Evolutionary conservation across 2,113 vertebrate species (phyloP).

Genomic region (Perognathus longimembris): DNA sequence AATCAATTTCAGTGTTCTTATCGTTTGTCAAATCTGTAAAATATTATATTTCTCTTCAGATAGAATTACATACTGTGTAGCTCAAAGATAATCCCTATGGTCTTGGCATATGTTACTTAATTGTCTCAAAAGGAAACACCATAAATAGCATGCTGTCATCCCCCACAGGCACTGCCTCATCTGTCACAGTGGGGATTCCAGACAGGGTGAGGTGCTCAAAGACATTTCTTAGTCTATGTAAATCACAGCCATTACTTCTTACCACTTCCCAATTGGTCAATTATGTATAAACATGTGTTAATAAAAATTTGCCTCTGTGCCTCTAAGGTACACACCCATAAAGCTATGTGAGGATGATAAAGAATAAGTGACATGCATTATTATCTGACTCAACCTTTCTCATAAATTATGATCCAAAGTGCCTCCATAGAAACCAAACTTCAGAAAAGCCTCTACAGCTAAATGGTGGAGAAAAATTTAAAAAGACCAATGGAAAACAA

Average conservation of each 20-base stretch:
- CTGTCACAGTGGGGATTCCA: conserved; percentile 91
- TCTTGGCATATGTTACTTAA: conserved; percentile 94
- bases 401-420: conserved; percentile 87
- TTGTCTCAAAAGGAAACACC: conserved; percentile 92
- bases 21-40: conserved; percentile 91
- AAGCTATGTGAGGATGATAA: conserved; percentile 85
- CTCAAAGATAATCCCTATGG: conserved; percentile 92
- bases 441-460: conserved; percentile 56
- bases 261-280: conserved; percentile 89
- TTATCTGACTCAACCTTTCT: conserved; percentile 83
- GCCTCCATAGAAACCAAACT: conserved; percentile 64
- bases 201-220: conserved; percentile 91
- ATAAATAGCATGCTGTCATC: conserved; percentile 92
- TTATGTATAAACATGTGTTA: conserved; percentile 90
- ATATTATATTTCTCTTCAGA: conserved; percentile 90
- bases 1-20: conserved; percentile 85
- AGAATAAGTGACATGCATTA: conserved; percentile 82
- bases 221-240: conserved; percentile 90
- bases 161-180: conserved; percentile 91
- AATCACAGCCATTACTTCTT: conserved; percentile 89
- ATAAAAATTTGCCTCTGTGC: conserved; percentile 89
- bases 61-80: conserved; percentile 89
- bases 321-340: conserved; percentile 88
- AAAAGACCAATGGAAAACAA: conserved; percentile 11
- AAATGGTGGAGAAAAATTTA: conserved; percentile 7